Percentiles rank a stretch among this genome's conserved stretches.
Evolutionary conservation across 2,113 vertebrate genomes (phyloP).

Genomic region (Eurystomus gularis): DNA sequence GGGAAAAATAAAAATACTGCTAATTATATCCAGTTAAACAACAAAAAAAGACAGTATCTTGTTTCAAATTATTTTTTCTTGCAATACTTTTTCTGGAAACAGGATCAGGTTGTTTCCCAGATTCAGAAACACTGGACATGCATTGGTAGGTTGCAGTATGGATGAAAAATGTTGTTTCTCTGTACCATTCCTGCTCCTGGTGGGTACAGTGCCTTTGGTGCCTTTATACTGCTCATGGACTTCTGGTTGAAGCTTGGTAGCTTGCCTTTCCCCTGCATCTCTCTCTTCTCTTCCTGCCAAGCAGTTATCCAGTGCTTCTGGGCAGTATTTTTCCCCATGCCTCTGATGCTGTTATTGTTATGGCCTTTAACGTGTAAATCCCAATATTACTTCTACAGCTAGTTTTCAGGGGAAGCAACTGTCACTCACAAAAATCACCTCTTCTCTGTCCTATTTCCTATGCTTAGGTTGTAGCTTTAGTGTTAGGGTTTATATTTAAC

Average conservation of each 20-base stretch:
- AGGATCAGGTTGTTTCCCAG: neutral
- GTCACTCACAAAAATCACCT: neutral
- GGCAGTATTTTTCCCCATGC: neutral
- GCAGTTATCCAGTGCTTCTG: neutral
- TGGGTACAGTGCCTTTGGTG: neutral
- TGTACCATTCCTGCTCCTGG: accelerated
- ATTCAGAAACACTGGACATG: neutral
- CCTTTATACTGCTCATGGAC: neutral
- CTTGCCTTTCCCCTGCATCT: neutral
- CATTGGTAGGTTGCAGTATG: neutral
- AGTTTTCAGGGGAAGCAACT: neutral
- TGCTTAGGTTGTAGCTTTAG: neutral
- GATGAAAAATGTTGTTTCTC: neutral
- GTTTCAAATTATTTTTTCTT: neutral
- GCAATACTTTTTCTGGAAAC: neutral
- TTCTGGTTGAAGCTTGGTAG: neutral
- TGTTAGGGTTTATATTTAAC: neutral
- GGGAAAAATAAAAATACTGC: neutral
- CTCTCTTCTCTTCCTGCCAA: neutral
- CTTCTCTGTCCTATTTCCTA: neutral
- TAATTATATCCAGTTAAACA: neutral
- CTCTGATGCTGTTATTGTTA: neutral
- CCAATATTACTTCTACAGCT: neutral
- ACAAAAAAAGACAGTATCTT: neutral
- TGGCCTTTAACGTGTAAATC: neutral